Conservation (phyloP, 2,797 vertebrate genomes). For the Cygnus olor region DNA sequence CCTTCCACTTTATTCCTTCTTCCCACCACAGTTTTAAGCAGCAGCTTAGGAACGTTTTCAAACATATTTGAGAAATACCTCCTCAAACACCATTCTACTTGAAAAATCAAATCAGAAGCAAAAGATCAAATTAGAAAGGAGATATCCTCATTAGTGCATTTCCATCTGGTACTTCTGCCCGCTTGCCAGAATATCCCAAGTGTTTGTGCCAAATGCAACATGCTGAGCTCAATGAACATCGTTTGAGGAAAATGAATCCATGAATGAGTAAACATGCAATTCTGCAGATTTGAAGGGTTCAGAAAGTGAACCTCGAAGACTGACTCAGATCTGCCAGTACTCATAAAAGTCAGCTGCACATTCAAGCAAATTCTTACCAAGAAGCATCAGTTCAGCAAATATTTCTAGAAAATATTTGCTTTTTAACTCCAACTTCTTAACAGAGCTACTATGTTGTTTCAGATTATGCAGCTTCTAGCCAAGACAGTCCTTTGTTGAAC, state of each 20-base stretch:
- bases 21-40: neutral
- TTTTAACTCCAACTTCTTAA: neutral
- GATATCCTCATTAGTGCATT: neutral
- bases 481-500: neutral
- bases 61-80: neutral
- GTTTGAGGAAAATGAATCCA: neutral
- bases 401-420: neutral
- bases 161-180: slow-evolving; percentile 1
- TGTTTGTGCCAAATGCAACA: neutral
- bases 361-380: neutral
- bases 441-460: neutral
- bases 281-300: neutral
- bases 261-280: neutral
- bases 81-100: neutral
- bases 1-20: neutral
- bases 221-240: neutral
- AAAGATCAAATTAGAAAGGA: neutral
- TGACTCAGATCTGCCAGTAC: neutral
- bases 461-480: neutral
- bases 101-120: neutral
- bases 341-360: neutral
- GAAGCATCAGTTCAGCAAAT: fast-evolving
- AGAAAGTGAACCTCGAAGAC: neutral
- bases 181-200: neutral
- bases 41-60: neutral